Percentiles rank a stretch among this genome's conserved stretches.
These are phyloP conservation scores for Amiota mariae DNA, from an alignment of 2,888 invertebrate genomes.

Conservation along the genomic window DNA sequence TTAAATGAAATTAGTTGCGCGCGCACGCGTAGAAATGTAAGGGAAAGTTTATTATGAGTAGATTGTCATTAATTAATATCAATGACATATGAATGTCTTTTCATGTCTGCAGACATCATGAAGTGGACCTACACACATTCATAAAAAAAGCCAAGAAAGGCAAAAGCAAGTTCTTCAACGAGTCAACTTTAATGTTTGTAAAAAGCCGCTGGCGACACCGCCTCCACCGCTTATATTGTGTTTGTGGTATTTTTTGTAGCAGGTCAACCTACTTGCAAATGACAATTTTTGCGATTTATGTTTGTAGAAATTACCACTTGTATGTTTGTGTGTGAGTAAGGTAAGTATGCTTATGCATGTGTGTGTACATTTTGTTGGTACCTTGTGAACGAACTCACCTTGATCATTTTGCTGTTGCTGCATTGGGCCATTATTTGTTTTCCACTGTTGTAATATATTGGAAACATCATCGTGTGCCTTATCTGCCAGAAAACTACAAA, in stretches of 20 bases:
- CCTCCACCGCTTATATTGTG: constrained; percentile 16
- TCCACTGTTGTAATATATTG: constrained; percentile 73
- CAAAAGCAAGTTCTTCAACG: constrained; percentile 32
- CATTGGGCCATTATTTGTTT: constrained; percentile 63
- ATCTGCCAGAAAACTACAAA: constrained; percentile 70
- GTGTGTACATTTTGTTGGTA: too few relatives aligned
- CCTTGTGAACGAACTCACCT: constrained; percentile 53
- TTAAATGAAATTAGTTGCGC: too few relatives aligned
- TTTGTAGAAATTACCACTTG: constrained; percentile 52
- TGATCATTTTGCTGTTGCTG: constrained; percentile 61
- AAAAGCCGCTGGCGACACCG: constrained; percentile 18
- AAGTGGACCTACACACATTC: not conserved
- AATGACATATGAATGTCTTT: not conserved
- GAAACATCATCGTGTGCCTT: constrained; percentile 72
- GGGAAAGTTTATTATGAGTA: too few relatives aligned
- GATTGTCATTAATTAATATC: constrained; percentile 5
- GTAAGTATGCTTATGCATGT: too few relatives aligned
- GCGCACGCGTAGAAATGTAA: too few relatives aligned
- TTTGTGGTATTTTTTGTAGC: constrained; percentile 12
- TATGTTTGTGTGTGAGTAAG: too few relatives aligned
- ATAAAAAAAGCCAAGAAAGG: constrained; percentile 9
- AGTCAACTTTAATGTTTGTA: too few relatives aligned
- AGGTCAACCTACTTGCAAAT: constrained; percentile 51
- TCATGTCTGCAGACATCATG: not conserved
- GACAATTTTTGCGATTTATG: constrained; percentile 28